Evolutionary conservation across 2,797 vertebrate genomes (phyloP).

Genomic region (Semotilus atromaculatus): DNA sequence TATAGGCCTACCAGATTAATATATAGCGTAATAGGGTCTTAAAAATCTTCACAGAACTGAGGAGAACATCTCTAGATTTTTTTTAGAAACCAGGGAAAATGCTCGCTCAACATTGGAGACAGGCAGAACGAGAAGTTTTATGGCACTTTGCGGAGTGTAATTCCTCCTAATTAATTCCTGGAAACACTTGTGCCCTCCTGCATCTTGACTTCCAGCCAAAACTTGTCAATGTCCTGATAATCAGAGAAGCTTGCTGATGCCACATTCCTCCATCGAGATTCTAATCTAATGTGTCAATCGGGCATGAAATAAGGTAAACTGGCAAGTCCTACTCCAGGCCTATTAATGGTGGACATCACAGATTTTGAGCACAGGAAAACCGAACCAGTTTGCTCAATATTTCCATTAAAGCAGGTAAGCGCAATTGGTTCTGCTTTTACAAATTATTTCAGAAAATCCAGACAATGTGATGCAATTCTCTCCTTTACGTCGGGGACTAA

Average conservation of each 20-base stretch:
- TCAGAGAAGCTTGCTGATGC: neutral
- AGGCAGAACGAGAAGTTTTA: neutral
- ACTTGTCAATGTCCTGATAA: neutral
- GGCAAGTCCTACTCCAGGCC: neutral
- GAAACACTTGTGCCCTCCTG: neutral
- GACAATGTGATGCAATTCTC: neutral
- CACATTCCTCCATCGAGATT: neutral
- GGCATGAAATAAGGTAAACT: neutral
- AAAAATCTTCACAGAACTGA: no score
- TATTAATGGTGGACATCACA: neutral
- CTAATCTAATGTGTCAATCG: neutral
- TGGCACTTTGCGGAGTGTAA: neutral
- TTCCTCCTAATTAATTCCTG: neutral
- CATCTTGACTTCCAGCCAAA: slow-evolving; percentile 13
- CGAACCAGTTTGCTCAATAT: neutral
- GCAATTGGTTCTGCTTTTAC: neutral
- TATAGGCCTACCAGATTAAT: no score
- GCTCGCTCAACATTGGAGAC: neutral
- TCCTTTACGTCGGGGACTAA: neutral
- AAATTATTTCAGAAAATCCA: neutral
- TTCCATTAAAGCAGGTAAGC: neutral
- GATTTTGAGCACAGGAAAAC: neutral
- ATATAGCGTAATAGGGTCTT: no score
- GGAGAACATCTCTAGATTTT: no score
- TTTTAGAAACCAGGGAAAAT: neutral